These are phyloP conservation scores for Procavia capensis DNA, from an alignment of 2,113 vertebrate species.

Conservation along the genomic window DNA sequence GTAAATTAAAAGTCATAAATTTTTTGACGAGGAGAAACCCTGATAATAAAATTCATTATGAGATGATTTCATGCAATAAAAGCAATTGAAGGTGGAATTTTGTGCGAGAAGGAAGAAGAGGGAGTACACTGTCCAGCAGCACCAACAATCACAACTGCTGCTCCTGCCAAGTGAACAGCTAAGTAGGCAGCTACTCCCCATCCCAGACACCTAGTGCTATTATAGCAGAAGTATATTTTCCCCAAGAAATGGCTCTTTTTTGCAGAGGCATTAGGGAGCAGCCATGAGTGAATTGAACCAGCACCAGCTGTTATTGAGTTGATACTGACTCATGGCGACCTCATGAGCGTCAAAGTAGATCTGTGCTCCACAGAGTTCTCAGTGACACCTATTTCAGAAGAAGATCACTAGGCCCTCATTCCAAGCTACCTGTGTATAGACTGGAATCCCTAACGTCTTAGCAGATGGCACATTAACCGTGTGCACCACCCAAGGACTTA, in stretches of 20 bases:
- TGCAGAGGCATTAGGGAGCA: neutral
- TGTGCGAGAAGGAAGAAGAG: neutral
- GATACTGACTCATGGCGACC: too few species aligned
- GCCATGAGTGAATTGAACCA: neutral
- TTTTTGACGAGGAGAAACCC: neutral
- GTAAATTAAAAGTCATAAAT: slow-evolving; percentile 5
- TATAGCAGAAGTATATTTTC: neutral
- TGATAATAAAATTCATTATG: neutral
- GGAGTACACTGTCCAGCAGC: neutral
- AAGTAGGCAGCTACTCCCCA: neutral
- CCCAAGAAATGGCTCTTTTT: neutral
- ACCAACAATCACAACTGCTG: neutral
- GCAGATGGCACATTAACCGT: too few species aligned
- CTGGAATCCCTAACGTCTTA: too few species aligned
- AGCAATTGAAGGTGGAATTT: neutral
- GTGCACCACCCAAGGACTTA: too few species aligned
- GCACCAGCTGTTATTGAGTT: too few species aligned
- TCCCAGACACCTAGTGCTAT: neutral
- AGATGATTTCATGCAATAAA: neutral
- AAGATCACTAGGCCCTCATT: neutral
- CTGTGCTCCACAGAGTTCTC: neutral
- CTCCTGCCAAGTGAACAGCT: neutral
- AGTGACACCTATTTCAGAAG: neutral
- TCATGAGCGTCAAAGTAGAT: neutral
- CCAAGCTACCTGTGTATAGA: too few species aligned